A percentile compares a stretch with the other conserved stretches of the same genome.
phyloP scores from a whole-genome alignment of 2,113 vertebrate species.

The Rhabdomys dilectus region DNA sequence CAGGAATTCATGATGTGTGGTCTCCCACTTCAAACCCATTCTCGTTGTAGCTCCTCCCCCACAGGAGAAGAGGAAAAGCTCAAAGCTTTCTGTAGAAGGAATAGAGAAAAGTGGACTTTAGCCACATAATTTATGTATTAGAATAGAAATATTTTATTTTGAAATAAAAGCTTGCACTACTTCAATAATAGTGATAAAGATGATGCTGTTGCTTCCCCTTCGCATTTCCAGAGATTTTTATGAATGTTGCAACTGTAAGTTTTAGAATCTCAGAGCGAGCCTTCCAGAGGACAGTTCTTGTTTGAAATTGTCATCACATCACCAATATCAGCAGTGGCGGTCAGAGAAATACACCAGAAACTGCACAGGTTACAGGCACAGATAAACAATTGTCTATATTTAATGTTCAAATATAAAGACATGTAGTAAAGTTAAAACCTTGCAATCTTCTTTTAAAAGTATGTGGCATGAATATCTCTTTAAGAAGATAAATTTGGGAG shows the following conservation, averaged over 20 bases:
- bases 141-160: neutral
- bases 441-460: neutral
- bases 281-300: neutral
- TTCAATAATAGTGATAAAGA: constrained; percentile 27
- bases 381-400: constrained; percentile 53
- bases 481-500: constrained; percentile 28
- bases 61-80: neutral
- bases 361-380: constrained; percentile 54
- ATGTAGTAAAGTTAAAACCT: constrained; percentile 56
- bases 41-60: neutral
- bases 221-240: constrained; percentile 39
- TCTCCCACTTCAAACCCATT: neutral
- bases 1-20: constrained; percentile 18
- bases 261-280: neutral
- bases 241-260: neutral
- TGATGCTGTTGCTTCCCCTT: neutral
- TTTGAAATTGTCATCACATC: constrained; percentile 61
- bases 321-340: constrained; percentile 56
- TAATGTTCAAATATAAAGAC: constrained; percentile 66
- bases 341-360: constrained; percentile 37
- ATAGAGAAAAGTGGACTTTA: neutral
- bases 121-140: neutral
- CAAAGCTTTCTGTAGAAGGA: neutral
- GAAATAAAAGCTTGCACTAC: neutral
- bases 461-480: neutral